Base-by-base conservation (phyloP, 2,888 invertebrate species). In the Cephus sareptanus region DNA sequence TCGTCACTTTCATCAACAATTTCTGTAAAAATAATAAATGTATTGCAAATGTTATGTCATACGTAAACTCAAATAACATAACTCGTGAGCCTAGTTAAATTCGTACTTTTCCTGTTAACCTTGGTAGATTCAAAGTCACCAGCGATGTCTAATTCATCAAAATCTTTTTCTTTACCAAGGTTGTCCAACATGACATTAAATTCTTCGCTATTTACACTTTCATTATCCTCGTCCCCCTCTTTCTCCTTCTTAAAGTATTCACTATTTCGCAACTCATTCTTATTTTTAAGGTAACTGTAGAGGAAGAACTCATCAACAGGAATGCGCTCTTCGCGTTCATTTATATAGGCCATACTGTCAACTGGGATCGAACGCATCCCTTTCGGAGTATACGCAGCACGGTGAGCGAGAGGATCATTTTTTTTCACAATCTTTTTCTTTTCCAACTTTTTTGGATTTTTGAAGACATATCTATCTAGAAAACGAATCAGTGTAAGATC, bases 401-500 rank as follows among this genome's bases (percentile, higher is more conserved):
- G 92, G 70, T 94, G 92, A 0, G 95, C 94, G 77, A 96, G 94
- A 0, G 95, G 94, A 89, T 95, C 94, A 0, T 94, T 94, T 0
- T 94, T 94, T 77, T 92, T 93, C 0, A 92, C 80, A 73, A 86
- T 92, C 79, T 90, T 93, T 84, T 92, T 93, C 69, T 92, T 91
- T 76, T n/a, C 86, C 0, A 93, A 88, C 83, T 94, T 95, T 90
- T 97, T 97, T 0, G 97, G 97, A 93, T 99, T 99, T 90, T 98
- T 97, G 91, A 97, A 99, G 13, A 97, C 97, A 91, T 99, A 99
- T 73, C 99, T 94, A 88, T 99, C 99, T 74, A 99, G 93, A 91
- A 99, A 99, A 75, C 97, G 94, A 75, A 97, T 96, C 68, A 98
- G 93, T 0, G 96, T 96, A 90, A 99, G 98, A 92, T 99, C 99